Percentiles rank a stretch among this genome's conserved stretches.
phyloP scores from a whole-genome alignment of 1,140 invertebrate species.

The Oedothorax gibbosus region DNA sequence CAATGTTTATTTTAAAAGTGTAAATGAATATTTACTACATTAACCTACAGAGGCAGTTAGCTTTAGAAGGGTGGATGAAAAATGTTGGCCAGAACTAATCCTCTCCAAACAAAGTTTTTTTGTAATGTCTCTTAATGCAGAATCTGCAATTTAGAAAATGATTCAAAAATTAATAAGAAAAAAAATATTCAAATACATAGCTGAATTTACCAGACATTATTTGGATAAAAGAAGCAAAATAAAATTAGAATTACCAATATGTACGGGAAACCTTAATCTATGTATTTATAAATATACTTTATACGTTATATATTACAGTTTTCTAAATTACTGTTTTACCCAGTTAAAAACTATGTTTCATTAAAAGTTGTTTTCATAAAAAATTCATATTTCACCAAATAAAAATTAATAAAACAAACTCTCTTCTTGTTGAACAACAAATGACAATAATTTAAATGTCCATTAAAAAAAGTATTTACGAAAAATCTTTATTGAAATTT shows the following conservation, averaged over 20 bases:
- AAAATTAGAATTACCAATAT: neutral
- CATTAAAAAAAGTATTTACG: too few relatives aligned
- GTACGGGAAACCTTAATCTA: too few relatives aligned
- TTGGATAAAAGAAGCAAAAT: neutral
- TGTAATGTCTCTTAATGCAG: conserved; percentile 10
- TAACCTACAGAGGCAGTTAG: conserved; percentile 17
- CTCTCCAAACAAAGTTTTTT: conserved; percentile 13
- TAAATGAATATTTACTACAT: neutral
- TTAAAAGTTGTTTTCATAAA: too few relatives aligned
- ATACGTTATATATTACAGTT: too few relatives aligned
- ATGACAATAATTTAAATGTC: too few relatives aligned
- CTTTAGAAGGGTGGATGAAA: conserved; percentile 2
- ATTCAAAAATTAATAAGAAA: neutral
- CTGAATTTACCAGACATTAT: neutral
- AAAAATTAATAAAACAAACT: neutral
- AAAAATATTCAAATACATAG: neutral
- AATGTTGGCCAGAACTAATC: neutral
- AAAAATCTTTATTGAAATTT: too few relatives aligned
- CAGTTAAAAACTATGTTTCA: too few relatives aligned
- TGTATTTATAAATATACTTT: too few relatives aligned
- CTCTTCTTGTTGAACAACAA: neutral
- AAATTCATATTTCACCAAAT: too few relatives aligned
- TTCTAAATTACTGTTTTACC: too few relatives aligned
- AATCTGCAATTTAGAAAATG: conserved; percentile 9
- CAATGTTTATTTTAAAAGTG: neutral